Evolutionary conservation across 2,888 invertebrate species (phyloP), one percentile per base, ranked within the genome.

Genomic region (Thecocarcelia acutangulata): DNA sequence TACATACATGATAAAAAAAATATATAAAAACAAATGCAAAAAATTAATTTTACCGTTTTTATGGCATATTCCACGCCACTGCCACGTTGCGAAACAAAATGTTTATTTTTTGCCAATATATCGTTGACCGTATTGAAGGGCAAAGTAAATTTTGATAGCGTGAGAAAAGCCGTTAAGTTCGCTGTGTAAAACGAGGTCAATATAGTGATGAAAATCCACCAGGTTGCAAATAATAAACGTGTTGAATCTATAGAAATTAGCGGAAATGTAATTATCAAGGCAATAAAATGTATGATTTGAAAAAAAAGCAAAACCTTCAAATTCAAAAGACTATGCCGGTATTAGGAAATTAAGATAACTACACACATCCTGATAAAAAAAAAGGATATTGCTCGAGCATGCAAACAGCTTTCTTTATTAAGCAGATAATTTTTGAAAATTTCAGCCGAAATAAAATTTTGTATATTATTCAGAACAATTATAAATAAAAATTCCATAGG

Each of bases 151-250:
- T 95, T 94, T 6, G 96, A 96, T 17, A 96, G 91, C 0, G 97
- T 97, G 64, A 97, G 92, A 88, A 97, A 97, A 13, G 97, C 97
- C 0, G 97, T 97, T 87, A 97, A 91, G 90, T 97, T 97, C 9
- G 97, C 97, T 2, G 97, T 97, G 90, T 97, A 97, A 90, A 97
- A 97, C 12, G 97, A 95, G 0, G 97, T 96, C 58, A 97, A 91
- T 64, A 97, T 93, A 44, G 96, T 95, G 85, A 97, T 96, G 89
- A 96, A 97, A 80, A 97, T 93, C 97, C 97, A 97, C 97, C 97
- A 97, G 0, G 96, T 96, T 11, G 96, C 96, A 90, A 97, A 97
- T 9, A 97, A 92, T 44, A 97, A 91, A 66, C 97, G 93, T 0
- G 96, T 95, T 19, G 96, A 95, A 90, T 96, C 97, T 97, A 89